phyloP scores from a whole-genome alignment of 2,113 vertebrate species.

The Pandion haliaetus region DNA sequence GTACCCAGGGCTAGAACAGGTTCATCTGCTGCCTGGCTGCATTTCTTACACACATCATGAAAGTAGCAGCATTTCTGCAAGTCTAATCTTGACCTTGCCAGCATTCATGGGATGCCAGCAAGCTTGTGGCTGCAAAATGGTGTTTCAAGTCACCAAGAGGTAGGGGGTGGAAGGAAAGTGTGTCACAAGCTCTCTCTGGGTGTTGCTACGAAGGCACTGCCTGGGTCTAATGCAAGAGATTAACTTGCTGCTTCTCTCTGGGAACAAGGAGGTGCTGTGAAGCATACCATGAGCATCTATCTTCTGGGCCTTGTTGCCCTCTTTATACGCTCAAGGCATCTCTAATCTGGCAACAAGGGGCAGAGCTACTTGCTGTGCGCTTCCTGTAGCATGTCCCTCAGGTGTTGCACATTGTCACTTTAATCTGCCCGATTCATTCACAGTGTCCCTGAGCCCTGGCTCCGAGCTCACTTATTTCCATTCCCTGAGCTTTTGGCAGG shows the following conservation, averaged over 20 bases:
- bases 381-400: neutral
- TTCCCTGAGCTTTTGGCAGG: neutral
- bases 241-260: neutral
- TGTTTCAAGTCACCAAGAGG: neutral
- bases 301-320: neutral
- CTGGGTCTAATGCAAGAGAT: neutral
- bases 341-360: neutral
- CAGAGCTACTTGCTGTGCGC: neutral
- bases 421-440: neutral
- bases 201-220: neutral
- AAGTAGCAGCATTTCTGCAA: neutral
- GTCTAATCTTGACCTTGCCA: neutral
- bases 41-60: neutral
- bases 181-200: neutral
- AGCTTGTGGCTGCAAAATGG: accelerated
- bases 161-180: neutral
- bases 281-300: accelerated
- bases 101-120: neutral
- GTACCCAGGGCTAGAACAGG: neutral
- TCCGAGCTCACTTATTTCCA: neutral
- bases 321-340: neutral
- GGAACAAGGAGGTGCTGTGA: neutral
- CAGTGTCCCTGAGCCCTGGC: neutral
- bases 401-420: neutral
- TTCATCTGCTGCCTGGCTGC: neutral